Conservation (phyloP, 64 coral and sea anemone genomes). For the Montipora foliosa region DNA sequence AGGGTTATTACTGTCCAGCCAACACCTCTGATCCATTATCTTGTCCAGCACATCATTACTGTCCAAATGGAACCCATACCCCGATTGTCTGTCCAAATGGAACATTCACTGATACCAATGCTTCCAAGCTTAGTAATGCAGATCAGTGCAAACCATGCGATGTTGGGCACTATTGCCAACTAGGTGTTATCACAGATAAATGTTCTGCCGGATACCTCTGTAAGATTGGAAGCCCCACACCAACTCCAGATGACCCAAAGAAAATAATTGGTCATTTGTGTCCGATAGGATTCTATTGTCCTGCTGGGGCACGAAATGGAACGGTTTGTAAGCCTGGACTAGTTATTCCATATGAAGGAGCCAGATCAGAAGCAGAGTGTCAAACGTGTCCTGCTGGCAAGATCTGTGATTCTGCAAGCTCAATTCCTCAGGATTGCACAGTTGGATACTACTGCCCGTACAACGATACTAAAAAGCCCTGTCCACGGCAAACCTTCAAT, state of each 20-base stretch:
- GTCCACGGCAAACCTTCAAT: constrained; percentile 81
- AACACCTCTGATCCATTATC: constrained; percentile 81
- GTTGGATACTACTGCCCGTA: constrained; percentile 90
- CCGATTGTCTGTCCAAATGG: constrained; percentile 93
- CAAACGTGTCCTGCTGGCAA: constrained; percentile 92
- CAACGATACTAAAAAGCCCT: constrained; percentile 81
- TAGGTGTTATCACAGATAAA: constrained; percentile 67
- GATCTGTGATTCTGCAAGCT: constrained; percentile 83
- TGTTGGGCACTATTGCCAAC: constrained; percentile 86
- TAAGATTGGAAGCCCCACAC: constrained; percentile 81
- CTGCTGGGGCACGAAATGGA: constrained; percentile 48
- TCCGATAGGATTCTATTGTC: constrained; percentile 90
- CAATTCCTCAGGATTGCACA: constrained; percentile 84
- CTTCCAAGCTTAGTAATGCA: constrained; percentile 53
- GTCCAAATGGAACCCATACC: constrained; percentile 67
- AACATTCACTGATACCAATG: constrained; percentile 76
- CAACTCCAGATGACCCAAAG: constrained; percentile 86
- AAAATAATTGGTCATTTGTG: constrained; percentile 70
- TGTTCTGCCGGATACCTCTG: constrained; percentile 90
- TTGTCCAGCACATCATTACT: constrained; percentile 90
- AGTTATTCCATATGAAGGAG: constrained; percentile 81
- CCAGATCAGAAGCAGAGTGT: constrained; percentile 76
- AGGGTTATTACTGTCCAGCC: constrained; percentile 84
- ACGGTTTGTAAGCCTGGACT: constrained; percentile 66
- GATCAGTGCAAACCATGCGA: constrained; percentile 84